These are phyloP conservation scores for Drosophila malerkotliana DNA, from an alignment of 1,140 invertebrate genomes.

Conservation along the genomic window DNA sequence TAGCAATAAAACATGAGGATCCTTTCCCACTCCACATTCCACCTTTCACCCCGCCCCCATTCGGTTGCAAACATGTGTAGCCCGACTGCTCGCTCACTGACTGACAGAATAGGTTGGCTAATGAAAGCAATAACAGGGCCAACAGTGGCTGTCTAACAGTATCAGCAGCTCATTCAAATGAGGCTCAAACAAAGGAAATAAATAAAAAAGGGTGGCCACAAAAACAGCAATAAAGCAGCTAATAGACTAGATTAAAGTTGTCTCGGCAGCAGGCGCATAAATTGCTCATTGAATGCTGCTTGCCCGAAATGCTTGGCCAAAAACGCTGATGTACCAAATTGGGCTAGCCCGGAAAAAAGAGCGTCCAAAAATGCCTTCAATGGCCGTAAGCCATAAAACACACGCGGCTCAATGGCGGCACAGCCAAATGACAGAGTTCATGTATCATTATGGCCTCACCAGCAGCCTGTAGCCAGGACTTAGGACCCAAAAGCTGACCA, in stretches of 20 bases:
- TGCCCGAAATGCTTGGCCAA: conserved; percentile 15
- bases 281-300: conserved; percentile 66
- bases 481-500: conserved; percentile 37
- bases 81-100: neutral
- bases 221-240: conserved; percentile 64
- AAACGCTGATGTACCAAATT: conserved; percentile 65
- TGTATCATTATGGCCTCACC: conserved; percentile 67
- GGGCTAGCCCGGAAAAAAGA: conserved; percentile 5
- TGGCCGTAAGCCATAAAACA: conserved; percentile 76
- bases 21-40: neutral
- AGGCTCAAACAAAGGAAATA: conserved; percentile 27
- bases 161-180: conserved; percentile 53
- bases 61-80: conserved; percentile 27
- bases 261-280: conserved; percentile 57
- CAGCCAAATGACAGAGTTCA: conserved; percentile 65
- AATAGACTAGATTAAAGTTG: conserved; percentile 74
- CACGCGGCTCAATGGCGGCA: conserved; percentile 68
- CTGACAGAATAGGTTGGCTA: conserved; percentile 33
- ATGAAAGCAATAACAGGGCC: conserved; percentile 47
- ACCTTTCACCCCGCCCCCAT: neutral
- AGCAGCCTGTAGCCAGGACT: conserved; percentile 4
- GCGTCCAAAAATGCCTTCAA: conserved; percentile 59
- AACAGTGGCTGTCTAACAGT: conserved; percentile 10
- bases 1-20: conserved; percentile 53
- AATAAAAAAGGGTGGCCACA: conserved; percentile 43